Evolutionary conservation across 2,888 invertebrate species (phyloP).

Genomic region (Metopia argyrocephala): DNA sequence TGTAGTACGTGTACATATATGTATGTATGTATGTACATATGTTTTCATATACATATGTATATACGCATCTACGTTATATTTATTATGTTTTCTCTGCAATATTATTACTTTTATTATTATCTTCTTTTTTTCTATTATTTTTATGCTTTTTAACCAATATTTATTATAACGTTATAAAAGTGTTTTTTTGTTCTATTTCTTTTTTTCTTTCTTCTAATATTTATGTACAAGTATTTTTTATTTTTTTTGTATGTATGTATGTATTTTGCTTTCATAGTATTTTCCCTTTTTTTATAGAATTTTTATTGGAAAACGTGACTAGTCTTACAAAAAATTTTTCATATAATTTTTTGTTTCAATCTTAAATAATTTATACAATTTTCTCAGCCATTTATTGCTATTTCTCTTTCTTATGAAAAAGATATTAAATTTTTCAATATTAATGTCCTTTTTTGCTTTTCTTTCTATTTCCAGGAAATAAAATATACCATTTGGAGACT

Average conservation of each 20-base stretch:
- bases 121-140: not conserved
- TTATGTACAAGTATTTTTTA: conserved; percentile 36
- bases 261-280: conserved; percentile 13
- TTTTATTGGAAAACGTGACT: conserved; percentile 48
- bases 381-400: not conserved
- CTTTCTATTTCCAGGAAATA: conserved; percentile 27
- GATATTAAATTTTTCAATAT: not conserved
- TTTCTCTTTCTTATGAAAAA: not conserved
- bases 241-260: conserved; percentile 23
- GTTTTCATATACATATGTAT: no score
- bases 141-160: conserved; percentile 39
- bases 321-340: conserved; percentile 28
- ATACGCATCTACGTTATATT: not conserved
- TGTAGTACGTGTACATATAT: no score
- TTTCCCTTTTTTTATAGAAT: not conserved
- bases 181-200: not conserved
- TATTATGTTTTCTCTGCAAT: not conserved
- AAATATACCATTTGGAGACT: not conserved
- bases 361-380: conserved; percentile 27
- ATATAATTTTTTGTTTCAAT: not conserved
- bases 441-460: not conserved
- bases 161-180: conserved; percentile 33
- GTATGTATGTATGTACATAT: no score
- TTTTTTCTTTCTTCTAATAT: not conserved
- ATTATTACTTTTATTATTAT: not conserved